phyloP scores from a whole-genome alignment of 2,888 invertebrate species.

The Epinotia bilunana region DNA sequence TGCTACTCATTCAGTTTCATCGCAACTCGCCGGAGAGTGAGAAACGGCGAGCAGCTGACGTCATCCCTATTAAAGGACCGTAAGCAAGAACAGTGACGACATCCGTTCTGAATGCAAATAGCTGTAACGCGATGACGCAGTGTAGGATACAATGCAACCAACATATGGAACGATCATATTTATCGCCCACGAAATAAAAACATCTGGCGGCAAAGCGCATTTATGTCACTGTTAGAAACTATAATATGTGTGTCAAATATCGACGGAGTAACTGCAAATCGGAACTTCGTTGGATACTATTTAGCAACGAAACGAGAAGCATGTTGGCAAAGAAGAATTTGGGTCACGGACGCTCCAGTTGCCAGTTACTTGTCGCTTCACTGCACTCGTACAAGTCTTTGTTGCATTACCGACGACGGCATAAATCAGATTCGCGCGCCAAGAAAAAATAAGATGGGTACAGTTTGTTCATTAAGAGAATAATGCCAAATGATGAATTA shows the following conservation, averaged over 20 bases:
- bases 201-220: slow-evolving; percentile 10
- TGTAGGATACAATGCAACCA: slow-evolving; percentile 50
- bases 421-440: slow-evolving; percentile 46
- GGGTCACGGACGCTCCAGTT: slow-evolving; percentile 75
- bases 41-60: slow-evolving; percentile 71
- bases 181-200: slow-evolving; percentile 45
- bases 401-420: slow-evolving; percentile 61
- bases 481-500: slow-evolving; percentile 51
- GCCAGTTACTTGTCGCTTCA: slow-evolving; percentile 78
- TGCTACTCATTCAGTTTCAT: slow-evolving; percentile 67
- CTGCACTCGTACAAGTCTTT: slow-evolving; percentile 69
- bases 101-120: slow-evolving; percentile 70
- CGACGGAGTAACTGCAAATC: slow-evolving; percentile 53
- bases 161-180: slow-evolving; percentile 55
- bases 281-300: slow-evolving; percentile 58
- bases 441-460: not conserved
- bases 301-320: slow-evolving; percentile 69
- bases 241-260: slow-evolving; percentile 20
- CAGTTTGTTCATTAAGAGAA: not conserved
- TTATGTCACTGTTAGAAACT: not conserved
- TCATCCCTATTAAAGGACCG: slow-evolving; percentile 68
- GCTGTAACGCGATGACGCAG: slow-evolving; percentile 62
- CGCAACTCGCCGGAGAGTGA: slow-evolving; percentile 64
- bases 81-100: slow-evolving; percentile 68
- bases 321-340: slow-evolving; percentile 73